Conservation (phyloP, 2,113 vertebrate genomes). For the Penelope pileata region DNA sequence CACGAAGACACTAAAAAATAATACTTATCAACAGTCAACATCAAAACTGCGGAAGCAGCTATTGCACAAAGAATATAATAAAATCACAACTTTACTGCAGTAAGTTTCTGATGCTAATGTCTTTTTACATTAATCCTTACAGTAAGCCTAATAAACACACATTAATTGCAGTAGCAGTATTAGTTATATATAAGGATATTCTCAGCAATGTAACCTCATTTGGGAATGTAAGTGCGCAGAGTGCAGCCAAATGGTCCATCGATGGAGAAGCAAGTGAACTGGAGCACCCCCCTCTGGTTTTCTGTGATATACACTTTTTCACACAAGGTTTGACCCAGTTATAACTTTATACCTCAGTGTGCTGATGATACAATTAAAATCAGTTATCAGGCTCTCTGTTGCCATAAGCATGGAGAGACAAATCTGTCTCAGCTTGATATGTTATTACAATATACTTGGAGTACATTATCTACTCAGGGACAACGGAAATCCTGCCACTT, state of each 20-base stretch:
- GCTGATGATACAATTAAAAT: neutral
- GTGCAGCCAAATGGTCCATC: neutral
- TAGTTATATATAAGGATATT: neutral
- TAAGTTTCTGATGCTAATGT: neutral
- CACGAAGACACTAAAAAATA: neutral
- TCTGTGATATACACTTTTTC: neutral
- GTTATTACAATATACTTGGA: neutral
- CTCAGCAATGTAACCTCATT: neutral
- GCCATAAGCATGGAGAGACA: neutral
- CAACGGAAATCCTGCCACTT: neutral
- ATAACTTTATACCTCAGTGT: neutral
- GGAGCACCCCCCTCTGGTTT: neutral
- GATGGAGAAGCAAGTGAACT: neutral
- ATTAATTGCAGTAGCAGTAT: neutral
- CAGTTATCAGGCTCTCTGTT: neutral
- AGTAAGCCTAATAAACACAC: neutral
- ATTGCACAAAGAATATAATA: neutral
- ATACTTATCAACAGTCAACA: rapidly evolving
- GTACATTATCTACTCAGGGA: neutral
- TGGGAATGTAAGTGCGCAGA: neutral
- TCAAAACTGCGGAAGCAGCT: neutral
- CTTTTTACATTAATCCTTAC: neutral
- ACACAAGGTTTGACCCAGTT: neutral
- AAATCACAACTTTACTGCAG: neutral
- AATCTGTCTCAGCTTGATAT: neutral